Conservation (phyloP, 2,888 invertebrate genomes). For the Pseudococcus viburni region DNA sequence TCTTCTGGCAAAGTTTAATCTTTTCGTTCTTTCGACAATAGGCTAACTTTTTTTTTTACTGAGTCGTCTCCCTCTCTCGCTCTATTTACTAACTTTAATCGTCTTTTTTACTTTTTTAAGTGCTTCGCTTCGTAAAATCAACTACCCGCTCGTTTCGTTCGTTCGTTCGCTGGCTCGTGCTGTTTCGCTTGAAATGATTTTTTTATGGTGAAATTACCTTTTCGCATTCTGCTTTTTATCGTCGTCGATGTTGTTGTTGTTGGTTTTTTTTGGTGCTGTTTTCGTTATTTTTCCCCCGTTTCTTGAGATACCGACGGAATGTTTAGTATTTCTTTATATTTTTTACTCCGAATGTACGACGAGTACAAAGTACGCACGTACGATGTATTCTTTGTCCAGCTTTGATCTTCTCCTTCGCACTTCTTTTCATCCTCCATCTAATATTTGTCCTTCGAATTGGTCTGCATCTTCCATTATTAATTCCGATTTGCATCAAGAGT, state of each 20-base stretch:
- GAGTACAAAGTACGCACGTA: no score
- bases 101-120: conserved; percentile 63
- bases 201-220: conserved; percentile 59
- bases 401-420: no score
- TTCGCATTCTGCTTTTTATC: conserved; percentile 40
- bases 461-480: no score
- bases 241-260: conserved; percentile 38
- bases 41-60: conserved; percentile 54
- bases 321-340: no score
- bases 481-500: no score
- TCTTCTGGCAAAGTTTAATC: conserved; percentile 64
- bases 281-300: background rate
- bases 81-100: conserved; percentile 61
- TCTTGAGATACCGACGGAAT: no score
- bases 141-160: conserved; percentile 14
- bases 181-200: conserved; percentile 56
- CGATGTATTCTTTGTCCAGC: no score
- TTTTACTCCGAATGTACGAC: no score
- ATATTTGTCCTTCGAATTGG: no score
- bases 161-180: conserved; percentile 20
- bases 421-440: no score
- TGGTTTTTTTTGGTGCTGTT: background rate
- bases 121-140: conserved; percentile 60
- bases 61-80: background rate
- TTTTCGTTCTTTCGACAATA: conserved; percentile 62